A percentile compares a stretch with the other conserved stretches of the same genome.
phyloP scores from a whole-genome alignment of 2,113 vertebrate species.

The Phylloscopus trochiloides region DNA sequence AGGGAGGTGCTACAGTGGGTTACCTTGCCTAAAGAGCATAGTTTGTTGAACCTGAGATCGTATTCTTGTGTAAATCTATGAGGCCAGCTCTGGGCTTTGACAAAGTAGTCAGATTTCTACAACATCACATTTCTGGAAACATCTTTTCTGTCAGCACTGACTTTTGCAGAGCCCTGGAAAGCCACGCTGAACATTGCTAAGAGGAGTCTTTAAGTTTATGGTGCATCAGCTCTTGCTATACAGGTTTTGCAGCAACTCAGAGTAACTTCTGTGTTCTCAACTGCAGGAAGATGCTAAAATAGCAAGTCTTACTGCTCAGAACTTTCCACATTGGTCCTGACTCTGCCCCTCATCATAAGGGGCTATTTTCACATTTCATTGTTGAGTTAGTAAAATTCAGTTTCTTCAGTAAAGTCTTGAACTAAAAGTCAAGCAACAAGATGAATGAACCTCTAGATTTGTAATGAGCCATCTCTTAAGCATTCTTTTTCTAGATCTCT shows the following conservation, averaged over 20 bases:
- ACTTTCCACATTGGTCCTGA: accelerated
- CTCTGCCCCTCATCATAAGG: background rate
- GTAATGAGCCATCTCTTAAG: background rate
- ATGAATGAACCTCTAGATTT: background rate
- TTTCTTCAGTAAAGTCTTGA: background rate
- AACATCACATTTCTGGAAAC: background rate
- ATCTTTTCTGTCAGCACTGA: background rate
- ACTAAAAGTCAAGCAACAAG: background rate
- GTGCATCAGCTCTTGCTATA: background rate
- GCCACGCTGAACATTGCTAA: background rate
- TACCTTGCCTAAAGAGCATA: background rate
- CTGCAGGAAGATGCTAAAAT: background rate
- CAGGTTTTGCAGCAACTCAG: background rate
- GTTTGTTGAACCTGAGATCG: background rate
- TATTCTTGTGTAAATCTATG: background rate
- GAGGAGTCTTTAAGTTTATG: background rate
- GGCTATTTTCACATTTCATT: background rate
- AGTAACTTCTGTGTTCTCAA: background rate
- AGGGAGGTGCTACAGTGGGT: background rate
- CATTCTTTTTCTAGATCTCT: background rate
- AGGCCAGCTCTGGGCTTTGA: background rate
- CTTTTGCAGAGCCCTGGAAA: background rate
- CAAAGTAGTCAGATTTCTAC: background rate
- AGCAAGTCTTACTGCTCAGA: background rate
- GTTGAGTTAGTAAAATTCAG: background rate